These are phyloP conservation scores for Pseudomyrmex dendroicus DNA, from an alignment of 1,140 invertebrate species.

Conservation along the genomic window DNA sequence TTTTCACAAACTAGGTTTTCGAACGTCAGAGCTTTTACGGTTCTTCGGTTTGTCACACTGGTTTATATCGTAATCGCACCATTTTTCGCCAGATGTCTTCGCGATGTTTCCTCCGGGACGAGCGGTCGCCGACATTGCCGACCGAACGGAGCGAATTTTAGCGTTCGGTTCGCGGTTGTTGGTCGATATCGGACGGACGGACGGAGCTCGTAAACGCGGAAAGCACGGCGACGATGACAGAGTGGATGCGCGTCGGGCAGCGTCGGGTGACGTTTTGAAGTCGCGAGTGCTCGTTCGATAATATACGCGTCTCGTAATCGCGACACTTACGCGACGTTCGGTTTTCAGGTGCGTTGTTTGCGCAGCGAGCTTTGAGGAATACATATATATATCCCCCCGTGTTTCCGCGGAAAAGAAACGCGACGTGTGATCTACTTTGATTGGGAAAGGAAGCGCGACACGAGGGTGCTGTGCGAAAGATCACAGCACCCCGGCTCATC, in stretches of 20 bases:
- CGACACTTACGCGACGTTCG: no score
- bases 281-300: background rate
- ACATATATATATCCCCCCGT: background rate
- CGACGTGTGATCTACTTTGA: background rate
- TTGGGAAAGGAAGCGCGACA: background rate
- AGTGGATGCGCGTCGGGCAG: background rate
- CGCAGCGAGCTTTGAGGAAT: no score
- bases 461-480: slow-evolving; percentile 32
- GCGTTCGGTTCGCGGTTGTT: background rate
- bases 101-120: background rate
- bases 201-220: background rate
- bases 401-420: background rate
- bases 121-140: background rate
- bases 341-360: no score
- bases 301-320: background rate
- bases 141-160: background rate
- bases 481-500: slow-evolving; percentile 45
- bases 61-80: no score
- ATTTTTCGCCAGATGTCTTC: slow-evolving; percentile 5
- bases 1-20: no score
- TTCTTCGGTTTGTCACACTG: no score
- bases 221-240: slow-evolving; percentile 26
- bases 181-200: slow-evolving; percentile 22
- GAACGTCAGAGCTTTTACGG: no score
- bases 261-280: background rate